Conservation (phyloP, 1,140 invertebrate species). For the Drosophila leontia region DNA sequence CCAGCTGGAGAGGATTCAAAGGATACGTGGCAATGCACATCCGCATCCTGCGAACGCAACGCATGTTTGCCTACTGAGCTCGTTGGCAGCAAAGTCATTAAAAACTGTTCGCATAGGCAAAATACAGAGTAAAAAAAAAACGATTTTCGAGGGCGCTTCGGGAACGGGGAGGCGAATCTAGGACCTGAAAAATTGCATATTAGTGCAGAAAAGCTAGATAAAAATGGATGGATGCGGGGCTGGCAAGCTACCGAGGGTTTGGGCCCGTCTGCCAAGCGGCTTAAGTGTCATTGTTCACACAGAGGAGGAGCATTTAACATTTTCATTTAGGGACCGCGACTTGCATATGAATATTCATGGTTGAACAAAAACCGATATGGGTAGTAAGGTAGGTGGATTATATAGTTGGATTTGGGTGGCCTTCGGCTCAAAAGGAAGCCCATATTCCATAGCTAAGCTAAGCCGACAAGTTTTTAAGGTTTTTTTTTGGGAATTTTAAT, state of each 20-base stretch:
- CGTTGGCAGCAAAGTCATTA: conserved; percentile 79
- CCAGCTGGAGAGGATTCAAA: conserved; percentile 54
- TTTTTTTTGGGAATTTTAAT: neutral
- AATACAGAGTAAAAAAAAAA: conserved; percentile 33
- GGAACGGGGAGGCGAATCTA: conserved; percentile 22
- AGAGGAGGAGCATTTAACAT: conserved; percentile 66
- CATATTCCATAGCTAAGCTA: conserved; percentile 16
- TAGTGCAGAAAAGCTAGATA: conserved; percentile 78
- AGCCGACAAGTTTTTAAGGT: neutral
- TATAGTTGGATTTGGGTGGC: conserved; percentile 31
- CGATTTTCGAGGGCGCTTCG: conserved; percentile 20
- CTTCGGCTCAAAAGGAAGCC: conserved; percentile 14
- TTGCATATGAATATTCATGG: conserved; percentile 45
- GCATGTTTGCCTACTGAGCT: conserved; percentile 78
- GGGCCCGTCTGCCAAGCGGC: conserved; percentile 71
- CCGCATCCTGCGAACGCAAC: conserved; percentile 59
- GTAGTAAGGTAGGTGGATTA: conserved; percentile 24
- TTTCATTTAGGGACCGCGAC: conserved; percentile 60
- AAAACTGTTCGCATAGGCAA: conserved; percentile 80
- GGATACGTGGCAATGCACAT: conserved; percentile 68
- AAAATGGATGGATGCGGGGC: conserved; percentile 6
- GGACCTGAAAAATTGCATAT: conserved; percentile 75
- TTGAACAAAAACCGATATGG: conserved; percentile 36
- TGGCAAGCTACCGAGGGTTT: conserved; percentile 16
- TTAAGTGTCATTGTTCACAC: conserved; percentile 79